A percentile compares a stretch with the other conserved stretches of the same genome.
Evolutionary conservation across 2,113 vertebrate species (phyloP).

Genomic region (Neofelis nebulosa): DNA sequence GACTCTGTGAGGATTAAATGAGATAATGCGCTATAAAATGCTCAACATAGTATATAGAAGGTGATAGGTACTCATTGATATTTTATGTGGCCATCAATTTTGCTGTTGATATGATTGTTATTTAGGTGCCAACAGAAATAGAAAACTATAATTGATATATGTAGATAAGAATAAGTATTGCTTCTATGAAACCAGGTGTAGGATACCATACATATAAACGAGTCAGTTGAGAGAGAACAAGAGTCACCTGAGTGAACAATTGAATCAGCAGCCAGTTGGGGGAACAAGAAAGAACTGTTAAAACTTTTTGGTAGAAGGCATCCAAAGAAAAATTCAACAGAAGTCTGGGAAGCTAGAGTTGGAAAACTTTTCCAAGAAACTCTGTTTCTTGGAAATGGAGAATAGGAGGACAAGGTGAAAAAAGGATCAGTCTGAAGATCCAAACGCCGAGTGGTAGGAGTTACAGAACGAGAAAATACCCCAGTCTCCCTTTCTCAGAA

Average conservation of each 20-base stretch:
- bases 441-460: not conserved
- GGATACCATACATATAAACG: not conserved
- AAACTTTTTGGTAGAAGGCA: not conserved
- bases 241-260: not conserved
- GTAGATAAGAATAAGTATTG: not conserved
- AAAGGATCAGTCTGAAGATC: not conserved
- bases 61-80: not conserved
- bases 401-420: not conserved
- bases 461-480: not conserved
- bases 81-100: not conserved
- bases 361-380: not conserved
- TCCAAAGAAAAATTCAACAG: not conserved
- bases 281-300: not conserved
- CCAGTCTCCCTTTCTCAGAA: conserved; percentile 23
- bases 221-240: not conserved
- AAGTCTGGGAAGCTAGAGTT: not conserved
- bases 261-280: not conserved
- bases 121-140: not conserved
- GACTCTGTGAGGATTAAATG: not conserved
- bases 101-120: not conserved
- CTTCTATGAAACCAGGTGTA: not conserved
- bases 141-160: not conserved
- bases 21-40: not conserved
- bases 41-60: not conserved
- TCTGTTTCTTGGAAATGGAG: not conserved